phyloP scores from a whole-genome alignment of 2,888 invertebrate species.

The Zhuqinia jingwanae region DNA sequence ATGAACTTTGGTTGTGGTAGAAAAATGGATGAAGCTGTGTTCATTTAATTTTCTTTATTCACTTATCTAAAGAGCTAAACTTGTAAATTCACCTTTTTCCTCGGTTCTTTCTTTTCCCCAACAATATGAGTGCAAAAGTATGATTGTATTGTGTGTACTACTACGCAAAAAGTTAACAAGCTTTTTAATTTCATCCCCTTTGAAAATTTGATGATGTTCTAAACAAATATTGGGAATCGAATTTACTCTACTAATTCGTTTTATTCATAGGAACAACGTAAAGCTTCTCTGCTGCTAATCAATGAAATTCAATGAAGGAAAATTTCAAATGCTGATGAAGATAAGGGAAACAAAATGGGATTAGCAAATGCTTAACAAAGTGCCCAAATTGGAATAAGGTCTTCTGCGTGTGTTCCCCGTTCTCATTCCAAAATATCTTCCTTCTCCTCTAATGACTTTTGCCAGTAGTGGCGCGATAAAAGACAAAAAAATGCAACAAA shows the following conservation, averaged over 20 bases:
- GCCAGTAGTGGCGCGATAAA: not conserved
- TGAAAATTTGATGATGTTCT: too few relatives aligned
- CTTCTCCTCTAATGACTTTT: not conserved
- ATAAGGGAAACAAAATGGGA: not conserved
- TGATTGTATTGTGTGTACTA: not conserved
- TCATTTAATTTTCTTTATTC: too few relatives aligned
- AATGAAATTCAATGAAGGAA: conserved; percentile 3
- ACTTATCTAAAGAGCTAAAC: not conserved
- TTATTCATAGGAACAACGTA: not conserved
- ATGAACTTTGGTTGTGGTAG: too few relatives aligned
- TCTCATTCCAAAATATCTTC: too few relatives aligned
- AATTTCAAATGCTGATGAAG: not conserved
- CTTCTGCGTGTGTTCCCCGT: not conserved
- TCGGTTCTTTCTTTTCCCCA: too few relatives aligned
- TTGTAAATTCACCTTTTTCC: too few relatives aligned
- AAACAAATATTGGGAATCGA: not conserved
- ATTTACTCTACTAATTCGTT: not conserved
- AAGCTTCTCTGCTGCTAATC: not conserved
- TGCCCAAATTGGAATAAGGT: not conserved
- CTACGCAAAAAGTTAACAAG: not conserved
- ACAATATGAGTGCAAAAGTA: too few relatives aligned
- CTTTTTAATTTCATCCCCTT: not conserved
- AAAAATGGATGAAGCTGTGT: too few relatives aligned
- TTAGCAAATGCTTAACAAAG: conserved; percentile 8
- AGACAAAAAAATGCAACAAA: not conserved